Evolutionary conservation across 2,113 vertebrate species (phyloP), one percentile per base, ranked within the genome.

Genomic region (Capricornis sumatraensis): DNA sequence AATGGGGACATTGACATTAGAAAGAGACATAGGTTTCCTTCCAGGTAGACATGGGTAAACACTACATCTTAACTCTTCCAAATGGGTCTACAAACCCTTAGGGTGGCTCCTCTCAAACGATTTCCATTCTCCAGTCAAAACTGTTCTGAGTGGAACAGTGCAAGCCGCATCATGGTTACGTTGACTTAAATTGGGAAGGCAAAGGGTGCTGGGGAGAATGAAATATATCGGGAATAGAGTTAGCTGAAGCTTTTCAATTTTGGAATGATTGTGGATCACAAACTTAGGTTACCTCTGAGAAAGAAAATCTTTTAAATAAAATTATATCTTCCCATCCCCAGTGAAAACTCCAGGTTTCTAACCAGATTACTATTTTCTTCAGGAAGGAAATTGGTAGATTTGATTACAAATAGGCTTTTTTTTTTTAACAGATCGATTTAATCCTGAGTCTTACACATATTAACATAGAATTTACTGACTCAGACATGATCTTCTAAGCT

Each of bases 361-460:
- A 97, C 97, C 97, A 98, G 97, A 98, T 98, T 98, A 97, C 91
- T 97, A 84, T 98, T 98, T 98, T 95, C 94, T 98, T 98, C 97
- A 97, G 96, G 82, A 97, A 98, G 57, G 90, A 98, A 98, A 98
- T 97, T 98, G 98, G 97, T 97, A 97, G 90, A 98, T 85, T 97
- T 21, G 81, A 97, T 98, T 98, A 98, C 92, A 96, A 96, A 89
- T 52, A 96, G 96, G 93, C 85, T 97, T 36, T 98, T 98, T 98
- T 98, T 81, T 74, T 74, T 71, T 6, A 40, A 94, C 40, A 98
- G 98, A 98, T 98, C 90, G 85, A 95, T 85, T 87, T 87, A 95
- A 98, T 97, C 97, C 57, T 36, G 62, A 83, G 17, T 94, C 30
- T 93, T 94, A 97, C 91, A 97, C 89, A 45, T 21, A 97, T 98